Percentiles rank a stretch among this genome's conserved stretches.
Evolutionary conservation across 2,113 vertebrate species (phyloP).

Genomic region (Fregata magnificens): DNA sequence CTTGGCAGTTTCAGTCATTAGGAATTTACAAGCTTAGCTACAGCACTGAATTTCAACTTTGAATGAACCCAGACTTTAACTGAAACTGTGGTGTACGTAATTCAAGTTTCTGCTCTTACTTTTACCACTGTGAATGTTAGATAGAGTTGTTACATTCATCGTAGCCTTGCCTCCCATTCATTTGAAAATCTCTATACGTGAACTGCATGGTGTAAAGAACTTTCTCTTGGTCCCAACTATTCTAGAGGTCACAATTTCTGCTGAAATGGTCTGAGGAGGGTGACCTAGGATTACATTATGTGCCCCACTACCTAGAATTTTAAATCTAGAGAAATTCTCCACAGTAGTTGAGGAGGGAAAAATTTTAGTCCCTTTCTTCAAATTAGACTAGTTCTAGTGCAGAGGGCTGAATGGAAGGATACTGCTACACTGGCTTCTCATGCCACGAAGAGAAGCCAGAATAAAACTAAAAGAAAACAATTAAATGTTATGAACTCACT

Average conservation of each 20-base stretch:
- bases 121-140: background rate
- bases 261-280: background rate
- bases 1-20: background rate
- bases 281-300: background rate
- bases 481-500: background rate
- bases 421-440: background rate
- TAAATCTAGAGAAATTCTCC: background rate
- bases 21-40: background rate
- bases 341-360: background rate
- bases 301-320: background rate
- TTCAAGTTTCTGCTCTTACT: background rate
- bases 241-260: background rate
- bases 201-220: background rate
- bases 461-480: background rate
- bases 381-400: background rate
- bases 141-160: background rate
- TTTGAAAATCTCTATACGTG: background rate
- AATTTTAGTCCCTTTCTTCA: background rate
- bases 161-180: background rate
- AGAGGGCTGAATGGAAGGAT: background rate
- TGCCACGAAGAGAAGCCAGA: background rate
- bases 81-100: background rate
- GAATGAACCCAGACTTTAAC: background rate
- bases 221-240: background rate
- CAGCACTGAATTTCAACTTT: background rate